Evolutionary conservation across 2,888 invertebrate species (phyloP), one percentile per base, ranked within the genome.

Genomic region (Helobdella robusta): DNA sequence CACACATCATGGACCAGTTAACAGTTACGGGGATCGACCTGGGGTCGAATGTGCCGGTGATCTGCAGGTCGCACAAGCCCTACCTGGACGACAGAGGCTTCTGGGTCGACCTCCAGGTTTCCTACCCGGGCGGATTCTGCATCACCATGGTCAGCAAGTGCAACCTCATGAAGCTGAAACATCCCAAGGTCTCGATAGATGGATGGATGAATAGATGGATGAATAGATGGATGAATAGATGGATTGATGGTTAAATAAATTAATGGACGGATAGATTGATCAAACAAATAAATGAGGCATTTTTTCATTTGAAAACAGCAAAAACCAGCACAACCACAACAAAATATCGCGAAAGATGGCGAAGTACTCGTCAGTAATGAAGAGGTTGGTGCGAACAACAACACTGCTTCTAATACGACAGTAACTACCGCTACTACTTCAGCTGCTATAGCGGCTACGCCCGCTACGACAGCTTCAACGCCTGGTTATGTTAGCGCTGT

Each of bases 91-190:
- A 87, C 71, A 85, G 87, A 74, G 93, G 93, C 44, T 81, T 92
- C 65, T 94, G 93, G 92, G 83, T 91, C 0, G 89, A 92, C 79
- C 81, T 91, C 18, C 87, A 89, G 74, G 79, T 91, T 66, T 84
- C 84, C 2, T 91, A 91, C 80, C 74, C 74, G 50, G 80, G 80
- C 1, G 91, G 91, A 70, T 84, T 89, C 50, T 84, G 85, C 70
- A 86, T 92, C 83, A 87, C 87, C 1, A 83, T 94, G 40, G 88
- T 89, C 76, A 92, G 92, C 1, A 91, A 91, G 78, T 83, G 92
- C 72, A 92, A 92, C 81, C 79, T 89, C 54, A 84, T 88, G 83
- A 87, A 86, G 75, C 77, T 87, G 66, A 80, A 78, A 35, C 50
- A 60, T n/a, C 2, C 30, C n/a, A 2, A 28, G 44, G 30, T 6